These are phyloP conservation scores for Gasteruption jaculator DNA, from an alignment of 2,888 invertebrate species.

Conservation along the genomic window DNA sequence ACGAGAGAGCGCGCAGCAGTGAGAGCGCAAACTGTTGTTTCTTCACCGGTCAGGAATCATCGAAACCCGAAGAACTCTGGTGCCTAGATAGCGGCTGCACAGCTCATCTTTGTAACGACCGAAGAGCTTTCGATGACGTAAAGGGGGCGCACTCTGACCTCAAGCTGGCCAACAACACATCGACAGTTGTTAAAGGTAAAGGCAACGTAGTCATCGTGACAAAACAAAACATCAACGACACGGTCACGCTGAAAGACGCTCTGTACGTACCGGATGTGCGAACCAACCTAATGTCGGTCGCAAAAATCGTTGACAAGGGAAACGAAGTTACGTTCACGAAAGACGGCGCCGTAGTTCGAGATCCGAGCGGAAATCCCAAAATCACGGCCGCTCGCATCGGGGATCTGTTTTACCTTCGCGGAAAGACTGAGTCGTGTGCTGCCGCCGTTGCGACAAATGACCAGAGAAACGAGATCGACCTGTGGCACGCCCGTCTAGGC, in stretches of 20 bases:
- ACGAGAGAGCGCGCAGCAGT: background rate
- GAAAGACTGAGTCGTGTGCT: background rate
- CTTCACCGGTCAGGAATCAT: no score
- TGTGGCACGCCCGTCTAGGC: slow-evolving; percentile 22
- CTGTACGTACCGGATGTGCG: slow-evolving; percentile 17
- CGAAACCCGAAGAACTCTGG: no score
- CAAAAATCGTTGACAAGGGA: slow-evolving; percentile 9
- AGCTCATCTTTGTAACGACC: no score
- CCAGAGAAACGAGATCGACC: slow-evolving; percentile 2
- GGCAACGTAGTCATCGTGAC: no score
- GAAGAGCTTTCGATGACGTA: no score
- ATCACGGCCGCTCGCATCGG: slow-evolving; percentile 11
- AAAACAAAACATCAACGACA: no score
- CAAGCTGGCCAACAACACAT: no score
- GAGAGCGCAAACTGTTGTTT: no score
- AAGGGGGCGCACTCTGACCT: no score
- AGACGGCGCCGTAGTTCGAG: slow-evolving; percentile 12
- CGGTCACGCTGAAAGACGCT: slow-evolving; percentile 12
- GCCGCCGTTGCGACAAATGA: background rate
- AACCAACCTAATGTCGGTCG: slow-evolving; percentile 17
- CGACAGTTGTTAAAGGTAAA: no score
- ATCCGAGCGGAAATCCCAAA: slow-evolving; percentile 5
- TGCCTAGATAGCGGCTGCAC: no score
- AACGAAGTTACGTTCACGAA: slow-evolving; percentile 15
- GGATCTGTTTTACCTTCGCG: slow-evolving; percentile 14